Evolutionary conservation across 2,888 invertebrate species (phyloP), one percentile per base, ranked within the genome.

Genomic region (Tenthredo scrophulariae): DNA sequence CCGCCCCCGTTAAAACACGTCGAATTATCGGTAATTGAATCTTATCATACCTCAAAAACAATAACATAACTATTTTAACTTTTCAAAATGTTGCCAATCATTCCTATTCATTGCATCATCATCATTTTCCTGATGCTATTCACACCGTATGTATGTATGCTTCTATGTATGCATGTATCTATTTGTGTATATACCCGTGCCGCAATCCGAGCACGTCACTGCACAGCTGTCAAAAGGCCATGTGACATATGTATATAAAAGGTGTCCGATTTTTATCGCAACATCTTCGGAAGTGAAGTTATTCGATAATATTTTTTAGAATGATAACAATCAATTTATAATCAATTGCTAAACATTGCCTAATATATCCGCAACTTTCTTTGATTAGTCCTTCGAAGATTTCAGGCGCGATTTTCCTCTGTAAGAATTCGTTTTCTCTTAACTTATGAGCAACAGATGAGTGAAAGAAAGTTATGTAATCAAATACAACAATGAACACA

Each of bases 141-240:
- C 67, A 18, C 67, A 18, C 15, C 22, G 62, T 62, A 54, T n/a
- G n/a, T 54, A 54, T n/a, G 6, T n/a, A 50, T 22, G 62, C 33
- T 37, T 37, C 7, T 62, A 54, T n/a, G 6, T 54, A 54, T n/a
- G 1, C 1, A 50, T 50, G 50, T 54, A 54, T n/a, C 6, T 7
- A n/a, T 54, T 4, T n/a, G 4, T n/a, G 18, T 10, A 2, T 22
- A 26, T 26, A 22, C 10, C 26, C 67, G 29, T 33, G 29, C 67
- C 15, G 33, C 67, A 18, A 67, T 26, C 67, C 15, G 67, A 40
- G 46, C n/a, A 40, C 58, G 83, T 67, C 83, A 67, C 22, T 7
- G 62, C 67, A 70, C 83, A 67, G 83, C 83, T 83, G 83, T 83
- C 83, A 83, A 83, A 83, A 83, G 70, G 46, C 65, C 83, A 83